Conservation (phyloP, 2,888 invertebrate genomes). For the Hermodice carunculata region DNA sequence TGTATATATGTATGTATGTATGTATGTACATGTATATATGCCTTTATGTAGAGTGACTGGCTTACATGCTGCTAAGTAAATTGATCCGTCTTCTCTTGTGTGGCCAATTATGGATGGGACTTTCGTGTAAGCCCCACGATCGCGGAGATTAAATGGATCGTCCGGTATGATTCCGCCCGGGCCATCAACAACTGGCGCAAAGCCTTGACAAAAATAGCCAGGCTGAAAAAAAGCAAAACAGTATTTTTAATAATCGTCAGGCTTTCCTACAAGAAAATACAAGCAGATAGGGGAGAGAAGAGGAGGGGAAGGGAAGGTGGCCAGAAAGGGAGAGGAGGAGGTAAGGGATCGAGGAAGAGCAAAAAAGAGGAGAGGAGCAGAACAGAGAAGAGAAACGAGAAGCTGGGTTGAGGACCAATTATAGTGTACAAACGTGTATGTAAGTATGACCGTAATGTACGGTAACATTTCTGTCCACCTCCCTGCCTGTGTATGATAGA, state of each 20-base stretch:
- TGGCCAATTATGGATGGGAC: conserved; percentile 29
- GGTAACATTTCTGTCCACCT: too few species aligned
- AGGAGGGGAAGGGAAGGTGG: neutral
- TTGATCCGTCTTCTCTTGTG: conserved; percentile 33
- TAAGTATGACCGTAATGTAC: too few species aligned
- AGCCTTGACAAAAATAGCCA: conserved; percentile 39
- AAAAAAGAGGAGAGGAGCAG: too few species aligned
- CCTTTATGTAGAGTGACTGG: conserved; percentile 14
- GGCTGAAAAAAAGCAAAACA: conserved; percentile 19
- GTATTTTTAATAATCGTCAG: neutral
- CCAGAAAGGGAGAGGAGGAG: neutral
- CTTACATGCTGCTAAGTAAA: conserved; percentile 33
- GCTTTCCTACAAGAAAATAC: neutral
- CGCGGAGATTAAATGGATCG: conserved; percentile 17
- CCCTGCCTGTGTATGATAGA: too few species aligned
- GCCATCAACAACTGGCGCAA: conserved; percentile 37
- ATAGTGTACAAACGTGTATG: too few species aligned
- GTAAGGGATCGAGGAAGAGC: too few species aligned
- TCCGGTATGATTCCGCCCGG: conserved; percentile 28
- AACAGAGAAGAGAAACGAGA: too few species aligned
- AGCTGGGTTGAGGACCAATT: too few species aligned
- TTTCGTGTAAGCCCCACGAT: conserved; percentile 17
- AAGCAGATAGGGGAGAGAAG: neutral
- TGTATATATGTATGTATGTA: too few species aligned
- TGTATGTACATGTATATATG: too few species aligned